These are phyloP conservation scores for Erpobdella octoculata DNA, from an alignment of 2,888 invertebrate genomes.

Conservation along the genomic window DNA sequence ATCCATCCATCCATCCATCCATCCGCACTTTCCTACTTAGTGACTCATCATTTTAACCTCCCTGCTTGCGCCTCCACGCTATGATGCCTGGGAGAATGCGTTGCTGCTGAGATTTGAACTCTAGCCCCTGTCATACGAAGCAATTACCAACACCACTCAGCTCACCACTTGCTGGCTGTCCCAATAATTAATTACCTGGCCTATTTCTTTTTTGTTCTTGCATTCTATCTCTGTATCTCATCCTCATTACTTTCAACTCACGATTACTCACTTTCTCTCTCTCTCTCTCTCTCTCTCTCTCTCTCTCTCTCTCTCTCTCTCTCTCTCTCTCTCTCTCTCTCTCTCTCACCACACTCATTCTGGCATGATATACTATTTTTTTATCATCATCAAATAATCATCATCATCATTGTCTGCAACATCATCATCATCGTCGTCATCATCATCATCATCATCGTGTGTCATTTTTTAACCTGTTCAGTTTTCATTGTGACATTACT, in stretches of 20 bases:
- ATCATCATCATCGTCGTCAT: conserved; percentile 20
- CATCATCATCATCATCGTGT: not conserved
- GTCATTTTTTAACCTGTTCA: not conserved
- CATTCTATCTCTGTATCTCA: not conserved
- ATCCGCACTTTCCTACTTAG: too few relatives aligned
- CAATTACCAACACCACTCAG: not conserved
- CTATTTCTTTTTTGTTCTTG: too few relatives aligned
- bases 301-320: too few relatives aligned
- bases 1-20: not conserved
- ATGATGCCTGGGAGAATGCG: too few relatives aligned
- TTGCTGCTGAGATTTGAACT: too few relatives aligned
- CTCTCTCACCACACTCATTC: too few relatives aligned
- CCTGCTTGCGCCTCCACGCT: too few relatives aligned
- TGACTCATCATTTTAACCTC: too few relatives aligned
- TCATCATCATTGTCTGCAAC: not conserved
- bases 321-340: too few relatives aligned
- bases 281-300: too few relatives aligned
- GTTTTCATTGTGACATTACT: not conserved
- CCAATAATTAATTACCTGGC: not conserved
- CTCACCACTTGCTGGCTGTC: not conserved
- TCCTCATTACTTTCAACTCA: not conserved
- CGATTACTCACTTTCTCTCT: too few relatives aligned
- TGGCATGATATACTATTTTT: too few relatives aligned
- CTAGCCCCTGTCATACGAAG: not conserved
- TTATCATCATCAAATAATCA: not conserved